Conservation (phyloP, 2,113 vertebrate species). For the Hirundichthys speculiger region DNA sequence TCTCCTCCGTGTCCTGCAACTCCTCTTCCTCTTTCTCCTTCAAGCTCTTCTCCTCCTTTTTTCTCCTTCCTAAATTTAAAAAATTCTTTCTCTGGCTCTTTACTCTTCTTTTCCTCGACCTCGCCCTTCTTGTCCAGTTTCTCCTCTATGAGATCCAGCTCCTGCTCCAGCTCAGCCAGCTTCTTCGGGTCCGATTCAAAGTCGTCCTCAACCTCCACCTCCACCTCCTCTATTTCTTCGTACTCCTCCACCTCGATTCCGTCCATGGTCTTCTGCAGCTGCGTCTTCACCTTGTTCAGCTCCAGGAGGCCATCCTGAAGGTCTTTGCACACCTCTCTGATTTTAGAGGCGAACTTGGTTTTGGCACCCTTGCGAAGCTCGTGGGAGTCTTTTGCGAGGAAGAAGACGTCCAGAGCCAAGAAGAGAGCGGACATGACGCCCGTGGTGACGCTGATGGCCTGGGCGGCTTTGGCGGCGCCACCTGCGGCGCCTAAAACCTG, state of each 20-base stretch:
- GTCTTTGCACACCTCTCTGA: constrained; percentile 70
- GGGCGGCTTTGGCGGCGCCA: constrained; percentile 55
- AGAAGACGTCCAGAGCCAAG: constrained; percentile 79
- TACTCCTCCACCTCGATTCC: constrained; percentile 77
- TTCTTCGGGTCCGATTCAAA: constrained; percentile 65
- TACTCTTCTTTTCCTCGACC: constrained; percentile 43
- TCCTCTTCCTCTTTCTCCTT: constrained; percentile 13
- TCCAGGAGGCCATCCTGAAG: constrained; percentile 75
- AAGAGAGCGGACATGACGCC: constrained; percentile 77
- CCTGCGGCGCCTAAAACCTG: constrained; percentile 64
- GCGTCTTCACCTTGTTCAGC: constrained; percentile 74
- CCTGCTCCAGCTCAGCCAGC: constrained; percentile 72
- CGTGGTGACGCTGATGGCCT: constrained; percentile 72
- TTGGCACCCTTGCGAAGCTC: constrained; percentile 77
- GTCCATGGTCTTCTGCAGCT: constrained; percentile 80
- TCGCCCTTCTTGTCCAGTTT: constrained; percentile 64
- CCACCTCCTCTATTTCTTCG: constrained; percentile 70
- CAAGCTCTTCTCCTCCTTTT: not conserved
- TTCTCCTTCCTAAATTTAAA: constrained; percentile 23
- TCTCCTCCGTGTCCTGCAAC: too few species aligned
- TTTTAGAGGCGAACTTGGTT: constrained; percentile 76
- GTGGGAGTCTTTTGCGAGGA: constrained; percentile 77
- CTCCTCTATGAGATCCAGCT: constrained; percentile 76
- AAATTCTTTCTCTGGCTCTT: constrained; percentile 15
- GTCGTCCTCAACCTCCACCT: constrained; percentile 64